Evolutionary conservation across 1,140 invertebrate genomes (phyloP).

Genomic region (Trialeurodes vaporariorum): DNA sequence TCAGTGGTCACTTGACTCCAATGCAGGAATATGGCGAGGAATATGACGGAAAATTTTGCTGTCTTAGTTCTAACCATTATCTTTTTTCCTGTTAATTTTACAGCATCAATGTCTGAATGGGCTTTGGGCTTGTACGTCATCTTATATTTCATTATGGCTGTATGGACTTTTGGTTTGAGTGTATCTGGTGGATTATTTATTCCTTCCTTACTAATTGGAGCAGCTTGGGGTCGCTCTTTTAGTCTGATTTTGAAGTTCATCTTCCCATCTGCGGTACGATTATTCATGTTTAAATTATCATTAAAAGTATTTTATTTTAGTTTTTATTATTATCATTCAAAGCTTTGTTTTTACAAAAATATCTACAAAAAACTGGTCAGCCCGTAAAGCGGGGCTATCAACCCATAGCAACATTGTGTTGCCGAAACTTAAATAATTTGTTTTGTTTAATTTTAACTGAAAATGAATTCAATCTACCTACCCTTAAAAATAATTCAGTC

Average conservation of each 20-base stretch:
- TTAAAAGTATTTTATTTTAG: too few species aligned
- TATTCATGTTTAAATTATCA: too few species aligned
- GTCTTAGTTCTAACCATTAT: constrained; percentile 22
- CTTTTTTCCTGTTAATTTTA: constrained; percentile 20
- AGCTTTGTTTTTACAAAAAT: too few species aligned
- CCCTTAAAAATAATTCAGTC: too few species aligned
- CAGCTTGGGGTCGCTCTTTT: constrained; percentile 88
- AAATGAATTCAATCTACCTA: too few species aligned
- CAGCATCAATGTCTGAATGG: constrained; percentile 70
- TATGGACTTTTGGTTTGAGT: constrained; percentile 87
- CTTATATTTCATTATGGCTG: constrained; percentile 79
- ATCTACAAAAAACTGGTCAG: too few species aligned
- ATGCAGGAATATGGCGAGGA: not conserved
- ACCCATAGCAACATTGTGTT: too few species aligned
- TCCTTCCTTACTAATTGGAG: constrained; percentile 85
- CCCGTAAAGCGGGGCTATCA: too few species aligned
- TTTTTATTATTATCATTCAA: too few species aligned
- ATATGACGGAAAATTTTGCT: not conserved
- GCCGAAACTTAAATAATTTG: not conserved
- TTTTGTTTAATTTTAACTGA: too few species aligned
- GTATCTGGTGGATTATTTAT: constrained; percentile 95
- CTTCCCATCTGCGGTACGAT: constrained; percentile 24
- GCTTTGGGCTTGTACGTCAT: constrained; percentile 74
- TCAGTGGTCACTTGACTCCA: too few species aligned
- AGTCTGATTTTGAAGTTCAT: constrained; percentile 35